A percentile compares a stretch with the other conserved stretches of the same genome.
Evolutionary conservation across 2,888 invertebrate genomes (phyloP).

Genomic region (Rhabditoides inermis): DNA sequence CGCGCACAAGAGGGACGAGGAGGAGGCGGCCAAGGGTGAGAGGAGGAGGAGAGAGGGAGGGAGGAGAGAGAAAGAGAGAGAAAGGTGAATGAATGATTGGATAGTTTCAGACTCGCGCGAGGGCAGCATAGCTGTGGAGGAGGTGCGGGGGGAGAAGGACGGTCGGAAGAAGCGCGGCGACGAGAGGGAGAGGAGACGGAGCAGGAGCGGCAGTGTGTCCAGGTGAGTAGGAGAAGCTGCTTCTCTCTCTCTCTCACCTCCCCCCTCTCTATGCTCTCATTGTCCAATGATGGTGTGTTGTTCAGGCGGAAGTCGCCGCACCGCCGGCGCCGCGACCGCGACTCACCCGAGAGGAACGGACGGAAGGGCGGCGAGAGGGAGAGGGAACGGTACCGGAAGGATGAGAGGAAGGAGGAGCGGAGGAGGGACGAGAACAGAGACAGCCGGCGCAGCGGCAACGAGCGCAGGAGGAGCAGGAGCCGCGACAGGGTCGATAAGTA

Average conservation of each 20-base stretch:
- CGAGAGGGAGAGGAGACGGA: not conserved
- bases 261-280: too few relatives aligned
- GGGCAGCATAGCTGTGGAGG: too few relatives aligned
- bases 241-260: too few relatives aligned
- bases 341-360: not conserved
- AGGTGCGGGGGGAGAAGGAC: too few relatives aligned
- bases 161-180: too few relatives aligned
- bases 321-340: not conserved
- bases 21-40: slow-evolving; percentile 11
- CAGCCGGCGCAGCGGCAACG: not conserved
- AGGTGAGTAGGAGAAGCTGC: too few relatives aligned
- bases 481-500: too few relatives aligned
- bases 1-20: slow-evolving; percentile 10
- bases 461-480: too few relatives aligned
- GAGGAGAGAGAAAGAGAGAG: slow-evolving; percentile 5
- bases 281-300: too few relatives aligned
- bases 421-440: not conserved
- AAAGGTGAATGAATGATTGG: not conserved
- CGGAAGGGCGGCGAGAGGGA: not conserved
- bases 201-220: too few relatives aligned
- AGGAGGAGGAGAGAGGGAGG: slow-evolving; percentile 5
- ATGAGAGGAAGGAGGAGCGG: not conserved
- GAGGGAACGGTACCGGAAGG: not conserved
- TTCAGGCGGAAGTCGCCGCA: too few relatives aligned
- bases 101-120: too few relatives aligned